These are phyloP conservation scores for Hirtodrosophila histrioides DNA, from an alignment of 2,888 invertebrate species.

Conservation along the genomic window DNA sequence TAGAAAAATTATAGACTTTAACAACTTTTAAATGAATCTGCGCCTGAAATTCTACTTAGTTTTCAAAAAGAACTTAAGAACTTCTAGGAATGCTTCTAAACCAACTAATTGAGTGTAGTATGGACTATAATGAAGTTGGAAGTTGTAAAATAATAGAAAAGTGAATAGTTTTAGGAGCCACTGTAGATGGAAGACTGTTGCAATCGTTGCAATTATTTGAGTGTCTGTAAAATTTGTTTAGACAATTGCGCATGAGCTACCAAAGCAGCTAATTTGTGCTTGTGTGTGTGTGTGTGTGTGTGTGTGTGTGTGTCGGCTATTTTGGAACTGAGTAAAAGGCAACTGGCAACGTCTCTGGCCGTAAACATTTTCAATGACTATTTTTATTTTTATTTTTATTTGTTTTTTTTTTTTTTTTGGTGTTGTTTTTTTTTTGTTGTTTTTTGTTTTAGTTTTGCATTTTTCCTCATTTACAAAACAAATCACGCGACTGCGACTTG, in stretches of 20 bases:
- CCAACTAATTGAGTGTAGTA: too few species aligned
- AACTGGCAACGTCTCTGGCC: constrained; percentile 44
- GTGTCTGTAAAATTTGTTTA: constrained; percentile 51
- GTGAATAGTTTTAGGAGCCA: constrained; percentile 1
- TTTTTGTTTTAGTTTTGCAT: constrained; percentile 56
- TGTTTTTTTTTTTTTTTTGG: constrained; percentile 2
- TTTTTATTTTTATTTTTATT: constrained; percentile 50
- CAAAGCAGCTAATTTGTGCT: constrained; percentile 50
- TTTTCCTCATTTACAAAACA: constrained; percentile 77
- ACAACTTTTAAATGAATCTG: too few species aligned
- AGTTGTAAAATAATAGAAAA: too few species aligned
- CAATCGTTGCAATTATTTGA: constrained; percentile 47
- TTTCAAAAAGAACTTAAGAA: too few species aligned
- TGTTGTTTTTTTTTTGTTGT: constrained; percentile 29
- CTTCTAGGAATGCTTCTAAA: too few species aligned
- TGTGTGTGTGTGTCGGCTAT: constrained; percentile 41
- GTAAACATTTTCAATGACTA: constrained; percentile 80
- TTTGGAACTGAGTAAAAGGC: constrained; percentile 63
- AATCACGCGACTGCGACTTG: constrained; percentile 72
- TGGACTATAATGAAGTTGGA: too few species aligned
- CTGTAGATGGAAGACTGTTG: constrained; percentile 14
- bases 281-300: constrained; percentile 8
- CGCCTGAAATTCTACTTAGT: too few species aligned
- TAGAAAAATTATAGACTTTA: too few species aligned
- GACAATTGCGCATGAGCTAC: constrained; percentile 47